Evolutionary conservation across 2,888 invertebrate species (phyloP).

Genomic region (Andrena marginata): DNA sequence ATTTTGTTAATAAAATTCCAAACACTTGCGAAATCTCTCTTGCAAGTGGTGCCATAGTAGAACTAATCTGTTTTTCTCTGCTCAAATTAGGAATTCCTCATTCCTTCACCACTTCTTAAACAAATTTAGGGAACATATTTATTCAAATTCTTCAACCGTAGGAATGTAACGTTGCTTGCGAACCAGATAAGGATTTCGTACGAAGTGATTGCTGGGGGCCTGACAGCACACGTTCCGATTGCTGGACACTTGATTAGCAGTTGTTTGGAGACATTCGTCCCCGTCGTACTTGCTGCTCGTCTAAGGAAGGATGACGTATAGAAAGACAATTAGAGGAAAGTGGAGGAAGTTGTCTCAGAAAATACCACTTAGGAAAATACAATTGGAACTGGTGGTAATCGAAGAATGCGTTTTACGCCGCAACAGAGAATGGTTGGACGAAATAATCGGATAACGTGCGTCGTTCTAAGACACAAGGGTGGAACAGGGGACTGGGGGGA

Average conservation of each 20-base stretch:
- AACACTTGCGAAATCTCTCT: too few species aligned
- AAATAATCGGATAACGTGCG: constrained; percentile 77
- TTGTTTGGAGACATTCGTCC: constrained; percentile 7
- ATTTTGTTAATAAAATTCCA: too few species aligned
- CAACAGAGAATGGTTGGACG: constrained; percentile 54
- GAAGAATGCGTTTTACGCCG: constrained; percentile 64
- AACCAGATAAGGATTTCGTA: background rate
- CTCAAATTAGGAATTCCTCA: too few species aligned
- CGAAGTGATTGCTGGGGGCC: background rate
- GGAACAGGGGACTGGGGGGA: constrained; percentile 54
- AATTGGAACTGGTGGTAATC: constrained; percentile 63
- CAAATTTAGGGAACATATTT: background rate
- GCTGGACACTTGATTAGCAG: constrained; percentile 1
- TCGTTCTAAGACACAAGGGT: constrained; percentile 39
- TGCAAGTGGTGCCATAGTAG: too few species aligned
- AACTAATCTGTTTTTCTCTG: too few species aligned
- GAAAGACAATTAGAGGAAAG: constrained; percentile 69
- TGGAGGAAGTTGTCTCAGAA: constrained; percentile 71
- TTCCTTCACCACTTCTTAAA: too few species aligned
- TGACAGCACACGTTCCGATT: background rate
- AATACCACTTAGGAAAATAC: constrained; percentile 74
- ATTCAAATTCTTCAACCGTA: background rate
- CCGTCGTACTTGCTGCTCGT: background rate
- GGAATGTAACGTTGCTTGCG: background rate
- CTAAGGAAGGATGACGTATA: background rate